These are phyloP conservation scores for Platysteira castanea DNA, from an alignment of 2,113 vertebrate genomes.

Conservation along the genomic window DNA sequence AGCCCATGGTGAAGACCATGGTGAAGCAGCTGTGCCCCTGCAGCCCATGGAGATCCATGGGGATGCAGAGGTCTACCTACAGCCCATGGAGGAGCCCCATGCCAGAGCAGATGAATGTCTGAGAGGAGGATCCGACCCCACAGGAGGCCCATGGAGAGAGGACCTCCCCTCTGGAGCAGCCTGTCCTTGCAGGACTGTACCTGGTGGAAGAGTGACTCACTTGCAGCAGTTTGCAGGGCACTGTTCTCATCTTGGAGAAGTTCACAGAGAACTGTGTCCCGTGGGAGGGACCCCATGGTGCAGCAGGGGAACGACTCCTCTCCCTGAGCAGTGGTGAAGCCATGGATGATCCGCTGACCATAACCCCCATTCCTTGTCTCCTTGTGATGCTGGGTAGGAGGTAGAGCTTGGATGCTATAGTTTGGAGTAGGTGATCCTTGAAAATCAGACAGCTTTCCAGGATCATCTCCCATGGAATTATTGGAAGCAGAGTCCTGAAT, in stretches of 20 bases:
- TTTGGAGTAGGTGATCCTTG: neutral
- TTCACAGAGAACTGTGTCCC: neutral
- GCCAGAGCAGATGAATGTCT: neutral
- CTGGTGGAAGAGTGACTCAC: rapidly evolving
- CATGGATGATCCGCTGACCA: too few relatives aligned
- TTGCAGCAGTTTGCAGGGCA: neutral
- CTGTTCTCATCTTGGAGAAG: neutral
- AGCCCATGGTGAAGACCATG: neutral
- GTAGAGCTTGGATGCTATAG: neutral
- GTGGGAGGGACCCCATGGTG: rapidly evolving
- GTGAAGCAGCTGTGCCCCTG: neutral
- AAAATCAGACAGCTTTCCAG: neutral
- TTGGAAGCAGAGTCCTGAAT: neutral
- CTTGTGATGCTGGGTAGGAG: too few relatives aligned
- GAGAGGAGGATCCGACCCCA: neutral
- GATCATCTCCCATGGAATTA: neutral
- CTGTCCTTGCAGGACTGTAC: neutral
- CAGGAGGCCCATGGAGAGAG: neutral
- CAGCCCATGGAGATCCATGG: neutral
- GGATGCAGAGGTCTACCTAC: neutral
- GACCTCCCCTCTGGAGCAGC: neutral
- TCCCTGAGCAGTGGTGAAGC: neutral
- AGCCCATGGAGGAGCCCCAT: neutral
- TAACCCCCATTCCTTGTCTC: neutral
- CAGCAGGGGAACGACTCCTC: rapidly evolving